Percentiles rank a stretch among this genome's conserved stretches.
Conservation (phyloP, 2,797 vertebrate species). For the Megaceryle alcyon region DNA sequence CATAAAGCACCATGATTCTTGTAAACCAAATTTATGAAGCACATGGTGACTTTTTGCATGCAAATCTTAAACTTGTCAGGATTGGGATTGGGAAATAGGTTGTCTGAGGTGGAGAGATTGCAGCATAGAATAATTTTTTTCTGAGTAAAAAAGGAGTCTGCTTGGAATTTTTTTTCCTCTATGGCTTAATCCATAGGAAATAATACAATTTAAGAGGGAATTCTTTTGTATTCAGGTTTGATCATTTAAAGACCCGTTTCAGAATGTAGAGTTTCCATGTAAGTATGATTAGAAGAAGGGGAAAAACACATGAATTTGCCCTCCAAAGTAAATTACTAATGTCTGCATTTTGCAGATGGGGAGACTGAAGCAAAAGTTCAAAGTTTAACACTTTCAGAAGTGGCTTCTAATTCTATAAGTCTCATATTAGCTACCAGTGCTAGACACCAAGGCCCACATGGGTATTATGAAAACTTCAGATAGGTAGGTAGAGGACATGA, state of each 20-base stretch:
- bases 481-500: background rate
- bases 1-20: background rate
- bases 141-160: background rate
- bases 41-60: background rate
- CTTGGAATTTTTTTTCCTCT: rapidly evolving
- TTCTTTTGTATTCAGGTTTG: background rate
- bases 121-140: background rate
- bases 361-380: background rate
- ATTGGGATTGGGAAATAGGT: background rate
- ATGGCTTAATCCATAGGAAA: background rate
- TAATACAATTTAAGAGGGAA: background rate
- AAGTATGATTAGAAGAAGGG: background rate
- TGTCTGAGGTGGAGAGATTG: background rate
- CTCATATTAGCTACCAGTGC: background rate
- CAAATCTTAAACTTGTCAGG: background rate
- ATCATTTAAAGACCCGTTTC: background rate
- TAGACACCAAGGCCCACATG: rapidly evolving
- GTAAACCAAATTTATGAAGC: background rate
- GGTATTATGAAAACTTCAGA: background rate
- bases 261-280: background rate
- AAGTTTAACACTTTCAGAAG: background rate
- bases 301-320: background rate
- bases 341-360: background rate
- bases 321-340: background rate
- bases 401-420: background rate